Evolutionary conservation across 2,888 invertebrate species (phyloP).

Genomic region (Napeogenes sylphis): DNA sequence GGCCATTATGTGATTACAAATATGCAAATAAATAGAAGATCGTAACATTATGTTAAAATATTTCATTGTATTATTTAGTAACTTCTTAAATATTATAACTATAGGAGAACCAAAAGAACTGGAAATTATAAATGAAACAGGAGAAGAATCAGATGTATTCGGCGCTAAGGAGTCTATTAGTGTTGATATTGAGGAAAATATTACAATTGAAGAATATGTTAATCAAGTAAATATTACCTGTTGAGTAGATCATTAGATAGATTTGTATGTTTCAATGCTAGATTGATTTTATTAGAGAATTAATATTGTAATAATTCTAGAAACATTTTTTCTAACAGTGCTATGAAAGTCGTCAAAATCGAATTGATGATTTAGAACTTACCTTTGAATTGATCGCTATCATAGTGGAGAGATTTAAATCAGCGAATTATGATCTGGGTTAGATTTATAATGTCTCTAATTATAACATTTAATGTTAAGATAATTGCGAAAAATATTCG

Average conservation of each 20-base stretch:
- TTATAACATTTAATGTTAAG: neutral
- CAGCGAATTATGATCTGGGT: constrained; percentile 67
- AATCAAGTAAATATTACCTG: constrained; percentile 42
- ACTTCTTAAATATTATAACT: constrained; percentile 5
- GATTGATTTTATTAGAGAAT: neutral
- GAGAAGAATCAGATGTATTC: constrained; percentile 14
- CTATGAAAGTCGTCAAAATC: constrained; percentile 37
- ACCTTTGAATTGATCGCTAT: constrained; percentile 52
- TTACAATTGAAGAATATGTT: constrained; percentile 37
- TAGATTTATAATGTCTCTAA: constrained; percentile 36
- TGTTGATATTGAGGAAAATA: neutral
- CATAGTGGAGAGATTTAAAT: constrained; percentile 53
- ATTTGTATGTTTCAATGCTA: neutral
- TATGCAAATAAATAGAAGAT: too few relatives aligned
- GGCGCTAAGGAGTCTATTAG: neutral
- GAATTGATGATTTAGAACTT: constrained; percentile 43
- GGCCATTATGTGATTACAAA: too few relatives aligned
- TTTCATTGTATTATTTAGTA: too few relatives aligned
- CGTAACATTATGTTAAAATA: too few relatives aligned
- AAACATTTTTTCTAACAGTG: constrained; percentile 38
- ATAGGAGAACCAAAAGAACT: constrained; percentile 39
- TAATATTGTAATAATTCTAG: too few relatives aligned
- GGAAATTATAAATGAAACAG: constrained; percentile 19
- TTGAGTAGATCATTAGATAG: constrained; percentile 2
- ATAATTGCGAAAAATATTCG: neutral